Conservation (phyloP, 1,140 invertebrate species). For the Pseudobourletiella spinata region DNA sequence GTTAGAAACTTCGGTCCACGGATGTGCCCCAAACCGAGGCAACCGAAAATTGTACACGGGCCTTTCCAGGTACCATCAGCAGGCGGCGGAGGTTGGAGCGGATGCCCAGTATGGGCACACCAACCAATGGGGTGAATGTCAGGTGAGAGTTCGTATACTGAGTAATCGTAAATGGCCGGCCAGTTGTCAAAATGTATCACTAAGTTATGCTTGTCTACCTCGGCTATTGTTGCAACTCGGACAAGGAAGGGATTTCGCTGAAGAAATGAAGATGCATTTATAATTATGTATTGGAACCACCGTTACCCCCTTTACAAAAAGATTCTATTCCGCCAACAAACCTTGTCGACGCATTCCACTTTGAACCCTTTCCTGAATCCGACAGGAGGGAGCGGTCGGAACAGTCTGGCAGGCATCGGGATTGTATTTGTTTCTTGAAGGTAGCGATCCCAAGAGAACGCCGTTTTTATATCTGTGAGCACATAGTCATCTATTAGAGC, state of each 20-base stretch:
- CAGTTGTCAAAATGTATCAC: conserved; percentile 87
- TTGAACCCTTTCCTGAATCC: conserved; percentile 82
- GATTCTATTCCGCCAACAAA: no score
- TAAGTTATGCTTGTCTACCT: conserved; percentile 49
- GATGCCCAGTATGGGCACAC: conserved; percentile 66
- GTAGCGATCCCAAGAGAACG: conserved; percentile 79
- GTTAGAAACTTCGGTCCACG: conserved; percentile 63
- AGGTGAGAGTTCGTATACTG: conserved; percentile 76
- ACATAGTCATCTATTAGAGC: no score
- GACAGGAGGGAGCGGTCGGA: conserved; percentile 64
- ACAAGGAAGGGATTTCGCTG: conserved; percentile 65
- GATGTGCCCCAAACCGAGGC: conserved; percentile 67
- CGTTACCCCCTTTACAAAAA: no score
- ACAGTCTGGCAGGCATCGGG: conserved; percentile 71
- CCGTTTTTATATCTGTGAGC: conserved; percentile 56
- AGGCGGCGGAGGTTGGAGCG: conserved; percentile 64
- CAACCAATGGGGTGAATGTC: conserved; percentile 87
- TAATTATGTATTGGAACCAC: no score
- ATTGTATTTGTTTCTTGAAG: conserved; percentile 62
- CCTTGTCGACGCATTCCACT: conserved; percentile 78
- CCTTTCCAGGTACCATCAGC: conserved; percentile 3
- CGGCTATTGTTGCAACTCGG: conserved; percentile 71
- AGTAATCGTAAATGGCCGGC: conserved; percentile 74
- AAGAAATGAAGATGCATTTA: background rate
- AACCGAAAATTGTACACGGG: conserved; percentile 62